Conservation (phyloP, 1,140 invertebrate species). For the Ericerus pela region DNA sequence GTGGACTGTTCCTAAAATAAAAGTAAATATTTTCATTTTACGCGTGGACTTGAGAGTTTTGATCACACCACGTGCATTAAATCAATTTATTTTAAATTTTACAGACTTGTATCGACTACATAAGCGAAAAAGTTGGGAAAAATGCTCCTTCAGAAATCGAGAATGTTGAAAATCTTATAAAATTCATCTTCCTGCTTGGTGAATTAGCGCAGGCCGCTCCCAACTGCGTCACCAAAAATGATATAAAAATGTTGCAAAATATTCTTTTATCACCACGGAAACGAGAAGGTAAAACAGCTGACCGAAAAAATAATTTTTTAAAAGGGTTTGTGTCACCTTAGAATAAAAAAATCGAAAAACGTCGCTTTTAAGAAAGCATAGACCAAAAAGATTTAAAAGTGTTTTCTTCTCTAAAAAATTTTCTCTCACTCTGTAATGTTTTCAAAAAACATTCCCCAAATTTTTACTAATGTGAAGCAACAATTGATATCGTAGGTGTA, state of each 20-base stretch:
- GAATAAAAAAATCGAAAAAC: too few relatives aligned
- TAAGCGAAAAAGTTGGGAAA: constrained; percentile 6
- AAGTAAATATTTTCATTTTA: constrained; percentile 4
- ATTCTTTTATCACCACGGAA: neutral
- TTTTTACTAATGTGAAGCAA: too few relatives aligned
- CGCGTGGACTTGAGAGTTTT: too few relatives aligned
- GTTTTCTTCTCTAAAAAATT: too few relatives aligned
- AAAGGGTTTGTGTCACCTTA: too few relatives aligned
- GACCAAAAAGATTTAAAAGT: too few relatives aligned
- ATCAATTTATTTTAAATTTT: neutral
- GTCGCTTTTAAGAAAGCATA: too few relatives aligned
- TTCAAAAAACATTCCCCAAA: too few relatives aligned
- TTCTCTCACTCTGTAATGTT: too few relatives aligned
- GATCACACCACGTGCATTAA: neutral
- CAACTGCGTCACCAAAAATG: constrained; percentile 22
- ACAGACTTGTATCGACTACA: neutral
- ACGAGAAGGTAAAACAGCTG: neutral
- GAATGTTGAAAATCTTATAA: constrained; percentile 15
- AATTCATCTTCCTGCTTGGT: constrained; percentile 30
- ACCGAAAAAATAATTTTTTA: too few relatives aligned
- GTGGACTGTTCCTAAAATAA: constrained; percentile 17
- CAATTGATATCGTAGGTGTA: too few relatives aligned
- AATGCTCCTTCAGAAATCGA: constrained; percentile 6
- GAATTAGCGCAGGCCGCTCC: constrained; percentile 30
- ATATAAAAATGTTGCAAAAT: neutral